A percentile compares a stretch with the other conserved stretches of the same genome.
phyloP scores from a whole-genome alignment of 2,888 invertebrate species.

The Mesoligia furuncula region DNA sequence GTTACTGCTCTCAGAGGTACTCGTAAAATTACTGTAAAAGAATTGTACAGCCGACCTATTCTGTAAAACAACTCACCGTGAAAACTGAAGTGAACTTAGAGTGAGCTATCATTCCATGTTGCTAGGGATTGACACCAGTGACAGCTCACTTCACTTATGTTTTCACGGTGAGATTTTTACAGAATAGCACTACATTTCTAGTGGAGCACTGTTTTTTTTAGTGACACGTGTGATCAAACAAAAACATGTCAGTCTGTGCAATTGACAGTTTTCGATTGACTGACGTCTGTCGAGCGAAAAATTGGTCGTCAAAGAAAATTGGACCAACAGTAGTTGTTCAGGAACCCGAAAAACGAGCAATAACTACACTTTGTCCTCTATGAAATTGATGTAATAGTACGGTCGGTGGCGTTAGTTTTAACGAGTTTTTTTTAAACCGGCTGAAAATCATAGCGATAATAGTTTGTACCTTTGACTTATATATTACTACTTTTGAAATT shows the following conservation, averaged over 20 bases:
- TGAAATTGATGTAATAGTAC: neutral
- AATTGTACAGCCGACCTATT: too few species aligned
- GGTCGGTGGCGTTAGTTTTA: neutral
- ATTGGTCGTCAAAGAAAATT: constrained; percentile 13
- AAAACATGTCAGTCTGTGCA: neutral
- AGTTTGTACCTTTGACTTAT: too few species aligned
- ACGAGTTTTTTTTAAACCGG: neutral
- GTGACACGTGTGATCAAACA: neutral
- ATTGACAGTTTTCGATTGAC: neutral
- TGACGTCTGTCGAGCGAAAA: neutral
- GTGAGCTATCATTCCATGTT: too few species aligned
- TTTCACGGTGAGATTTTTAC: too few species aligned
- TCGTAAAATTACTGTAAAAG: too few species aligned
- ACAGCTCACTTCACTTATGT: too few species aligned
- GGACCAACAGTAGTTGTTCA: neutral
- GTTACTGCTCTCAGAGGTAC: too few species aligned
- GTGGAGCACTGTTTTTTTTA: neutral
- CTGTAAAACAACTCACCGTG: too few species aligned
- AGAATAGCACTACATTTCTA: too few species aligned
- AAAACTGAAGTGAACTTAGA: too few species aligned
- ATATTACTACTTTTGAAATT: too few species aligned
- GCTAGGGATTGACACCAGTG: too few species aligned
- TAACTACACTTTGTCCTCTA: neutral
- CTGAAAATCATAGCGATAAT: neutral
- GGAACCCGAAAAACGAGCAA: neutral